phyloP scores from a whole-genome alignment of 2,888 invertebrate species.

The Drosophila meridiana region DNA sequence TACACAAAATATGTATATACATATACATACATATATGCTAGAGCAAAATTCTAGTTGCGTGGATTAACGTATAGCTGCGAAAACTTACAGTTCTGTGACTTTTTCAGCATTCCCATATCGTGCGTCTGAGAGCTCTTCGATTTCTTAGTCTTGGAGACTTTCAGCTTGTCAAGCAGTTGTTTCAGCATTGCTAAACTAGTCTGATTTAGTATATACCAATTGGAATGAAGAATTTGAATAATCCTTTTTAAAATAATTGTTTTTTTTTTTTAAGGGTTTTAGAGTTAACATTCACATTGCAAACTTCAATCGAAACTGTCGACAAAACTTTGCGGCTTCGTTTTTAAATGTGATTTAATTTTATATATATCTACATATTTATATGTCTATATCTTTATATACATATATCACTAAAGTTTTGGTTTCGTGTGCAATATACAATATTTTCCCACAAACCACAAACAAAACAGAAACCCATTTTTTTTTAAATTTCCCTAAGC shows the following conservation, averaged over 20 bases:
- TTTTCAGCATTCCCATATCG: conserved; percentile 37
- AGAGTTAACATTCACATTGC: conserved; percentile 49
- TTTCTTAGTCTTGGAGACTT: conserved; percentile 10
- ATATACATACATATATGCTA: background rate
- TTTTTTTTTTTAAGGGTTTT: background rate
- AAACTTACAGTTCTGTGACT: conserved; percentile 39
- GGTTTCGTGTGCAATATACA: conserved; percentile 53
- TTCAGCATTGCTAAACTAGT: conserved; percentile 46
- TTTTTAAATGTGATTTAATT: conserved; percentile 28
- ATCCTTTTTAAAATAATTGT: background rate
- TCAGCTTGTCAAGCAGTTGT: conserved; percentile 46
- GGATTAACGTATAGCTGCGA: conserved; percentile 19
- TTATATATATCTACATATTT: background rate
- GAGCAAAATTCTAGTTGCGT: background rate
- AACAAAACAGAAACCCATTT: background rate
- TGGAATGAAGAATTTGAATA: background rate
- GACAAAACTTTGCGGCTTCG: background rate
- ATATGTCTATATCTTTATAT: background rate
- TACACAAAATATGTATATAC: background rate
- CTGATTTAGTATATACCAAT: background rate
- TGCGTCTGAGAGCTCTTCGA: conserved; percentile 19
- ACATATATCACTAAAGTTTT: background rate
- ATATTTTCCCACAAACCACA: conserved; percentile 54
- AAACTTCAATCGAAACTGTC: conserved; percentile 40
- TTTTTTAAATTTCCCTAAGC: conserved; percentile 35